Percentiles rank a stretch among this genome's conserved stretches.
phyloP scores from a whole-genome alignment of 2,797 vertebrate species.

The Halcyon chelicuti region DNA sequence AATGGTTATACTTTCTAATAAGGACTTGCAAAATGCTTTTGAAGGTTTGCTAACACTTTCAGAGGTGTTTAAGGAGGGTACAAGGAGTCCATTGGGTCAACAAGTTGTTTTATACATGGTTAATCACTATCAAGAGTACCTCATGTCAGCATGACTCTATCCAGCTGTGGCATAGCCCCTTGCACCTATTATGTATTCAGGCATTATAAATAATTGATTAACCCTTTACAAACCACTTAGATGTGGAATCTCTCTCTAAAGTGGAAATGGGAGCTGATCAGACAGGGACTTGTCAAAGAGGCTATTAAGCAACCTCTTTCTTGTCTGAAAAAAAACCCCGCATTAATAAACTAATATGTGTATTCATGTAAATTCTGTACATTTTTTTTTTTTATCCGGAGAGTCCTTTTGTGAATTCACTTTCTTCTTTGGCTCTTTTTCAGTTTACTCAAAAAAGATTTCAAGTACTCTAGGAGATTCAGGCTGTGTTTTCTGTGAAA shows the following conservation, averaged over 20 bases:
- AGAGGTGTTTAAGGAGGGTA: not conserved
- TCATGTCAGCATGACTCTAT: not conserved
- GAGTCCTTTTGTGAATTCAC: not conserved
- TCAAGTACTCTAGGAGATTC: not conserved
- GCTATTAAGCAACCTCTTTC: slow-evolving; percentile 10
- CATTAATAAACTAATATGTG: not conserved
- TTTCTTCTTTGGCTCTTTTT: not conserved
- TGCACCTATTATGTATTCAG: slow-evolving; percentile 16
- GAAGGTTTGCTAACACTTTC: not conserved
- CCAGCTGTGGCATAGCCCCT: not conserved
- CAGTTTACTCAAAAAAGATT: not conserved
- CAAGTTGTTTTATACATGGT: not conserved
- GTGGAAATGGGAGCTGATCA: not conserved
- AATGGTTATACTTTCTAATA: not conserved
- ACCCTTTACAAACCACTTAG: slow-evolving; percentile 56
- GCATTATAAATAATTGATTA: slow-evolving; percentile 64
- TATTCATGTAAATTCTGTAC: not conserved
- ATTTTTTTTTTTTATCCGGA: not conserved
- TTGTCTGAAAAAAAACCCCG: not conserved
- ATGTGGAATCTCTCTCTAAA: not conserved
- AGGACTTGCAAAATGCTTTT: not conserved
- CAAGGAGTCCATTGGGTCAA: not conserved
- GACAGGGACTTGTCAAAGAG: not conserved
- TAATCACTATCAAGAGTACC: not conserved
- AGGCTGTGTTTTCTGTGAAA: not conserved